Base-by-base conservation (phyloP, 1,140 invertebrate genomes). In the Euwallacea fornicatus region DNA sequence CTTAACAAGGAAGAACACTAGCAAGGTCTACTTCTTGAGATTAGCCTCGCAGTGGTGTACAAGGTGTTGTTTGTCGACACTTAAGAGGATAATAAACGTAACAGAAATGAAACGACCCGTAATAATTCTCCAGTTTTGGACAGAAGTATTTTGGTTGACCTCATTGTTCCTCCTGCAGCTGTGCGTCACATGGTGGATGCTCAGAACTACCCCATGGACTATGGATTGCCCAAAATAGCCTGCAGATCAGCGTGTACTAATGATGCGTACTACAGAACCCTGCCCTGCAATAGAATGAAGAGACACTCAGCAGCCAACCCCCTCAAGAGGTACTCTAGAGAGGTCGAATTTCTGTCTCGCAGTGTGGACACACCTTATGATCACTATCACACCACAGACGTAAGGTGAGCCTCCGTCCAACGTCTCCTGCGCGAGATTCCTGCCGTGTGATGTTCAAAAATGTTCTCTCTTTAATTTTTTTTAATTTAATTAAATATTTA, bases 121-220 rank as follows among this genome's bases (percentile, higher is more conserved):
- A 33, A 33, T 33, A 33, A 33, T 33, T 33, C 21, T 33, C 21
- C 21, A 33, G 21, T 33, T 33, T 33, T 33, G 21, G 21, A 33
- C 21, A 33, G 21, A 33, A 33, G 1, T 33, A 33, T 33, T 33
- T 33, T 2, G 21, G 4, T 33, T 33, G 21, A 33, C 21, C 21
- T 9, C 13, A 33, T 43, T 61, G 41, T 53, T 73, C 50, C 69
- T 43, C 11, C 71, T 73, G 7, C 69, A 75, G 74, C 59, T 41
- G 60, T 72, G 15, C 61, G 63, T 43, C 60, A 70, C 54, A 82
- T 82, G 54, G 82, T 93, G 69, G 91, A 91, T 65, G 86, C 85
- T 46, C 91, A 93, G 66, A 90, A 90, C 0, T 93, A 92, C 78
- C 90, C 91, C 0, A 83, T 91, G 13, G 92, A 94, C 75, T 94